A percentile compares a stretch with the other conserved stretches of the same genome.
Conservation (phyloP, 2,888 invertebrate species). For the Ctena decussata region DNA sequence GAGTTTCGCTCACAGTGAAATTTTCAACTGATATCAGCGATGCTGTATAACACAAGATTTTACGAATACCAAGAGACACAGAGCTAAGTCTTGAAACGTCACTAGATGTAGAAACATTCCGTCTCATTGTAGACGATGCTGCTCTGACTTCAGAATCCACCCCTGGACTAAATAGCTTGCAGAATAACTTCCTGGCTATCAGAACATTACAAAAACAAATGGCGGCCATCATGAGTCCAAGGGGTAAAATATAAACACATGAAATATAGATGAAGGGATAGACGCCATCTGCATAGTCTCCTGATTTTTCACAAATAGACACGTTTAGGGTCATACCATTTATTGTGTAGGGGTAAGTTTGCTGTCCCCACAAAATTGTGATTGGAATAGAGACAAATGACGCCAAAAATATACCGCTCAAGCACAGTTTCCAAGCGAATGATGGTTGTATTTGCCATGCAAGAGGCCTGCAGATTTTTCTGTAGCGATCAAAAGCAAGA, state of each 20-base stretch:
- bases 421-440: slow-evolving; percentile 35
- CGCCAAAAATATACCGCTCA: slow-evolving; percentile 10
- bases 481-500: slow-evolving; percentile 54
- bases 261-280: slow-evolving; percentile 45
- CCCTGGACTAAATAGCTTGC: neutral
- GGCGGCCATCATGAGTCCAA: slow-evolving; percentile 43
- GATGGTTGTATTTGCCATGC: slow-evolving; percentile 53
- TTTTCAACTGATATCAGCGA: neutral
- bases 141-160: neutral
- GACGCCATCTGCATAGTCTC: slow-evolving; percentile 22
- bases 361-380: slow-evolving; percentile 52
- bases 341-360: slow-evolving; percentile 29
- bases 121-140: neutral
- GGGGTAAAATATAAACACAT: slow-evolving; percentile 50
- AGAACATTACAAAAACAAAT: slow-evolving; percentile 37
- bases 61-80: neutral
- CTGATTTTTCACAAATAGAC: slow-evolving; percentile 54
- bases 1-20: neutral
- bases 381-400: slow-evolving; percentile 37
- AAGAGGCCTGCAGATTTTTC: slow-evolving; percentile 52
- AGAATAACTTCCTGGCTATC: slow-evolving; percentile 43
- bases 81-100: neutral
- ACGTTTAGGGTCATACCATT: slow-evolving; percentile 31
- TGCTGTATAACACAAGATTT: neutral
- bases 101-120: neutral